Conservation (phyloP, 1,140 invertebrate genomes). For the Nasonia vitripennis region DNA sequence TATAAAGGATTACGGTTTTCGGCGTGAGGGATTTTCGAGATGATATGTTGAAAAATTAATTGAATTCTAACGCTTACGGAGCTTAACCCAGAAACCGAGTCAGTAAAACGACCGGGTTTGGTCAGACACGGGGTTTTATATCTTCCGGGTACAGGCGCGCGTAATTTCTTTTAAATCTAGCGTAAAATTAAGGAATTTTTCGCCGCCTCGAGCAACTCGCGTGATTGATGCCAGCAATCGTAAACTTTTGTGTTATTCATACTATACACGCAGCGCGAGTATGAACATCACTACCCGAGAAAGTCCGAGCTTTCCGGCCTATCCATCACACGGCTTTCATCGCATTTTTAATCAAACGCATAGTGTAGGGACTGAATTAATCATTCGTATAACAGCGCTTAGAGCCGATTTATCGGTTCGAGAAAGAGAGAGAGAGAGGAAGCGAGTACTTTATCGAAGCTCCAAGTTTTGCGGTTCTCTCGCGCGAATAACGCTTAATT, state of each 20-base stretch:
- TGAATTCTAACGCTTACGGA: no score
- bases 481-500: conserved; percentile 20
- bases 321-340: not conserved
- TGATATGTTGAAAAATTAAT: no score
- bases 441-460: not conserved
- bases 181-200: not conserved
- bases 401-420: conserved; percentile 5
- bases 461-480: conserved; percentile 9
- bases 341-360: not conserved
- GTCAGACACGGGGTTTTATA: not conserved
- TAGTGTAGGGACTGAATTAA: not conserved
- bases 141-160: not conserved
- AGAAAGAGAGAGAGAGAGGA: not conserved
- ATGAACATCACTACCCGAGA: no score
- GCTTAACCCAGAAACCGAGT: no score
- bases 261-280: not conserved
- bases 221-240: not conserved
- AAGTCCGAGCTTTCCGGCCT: no score
- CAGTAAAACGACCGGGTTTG: not conserved
- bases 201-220: not conserved
- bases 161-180: not conserved
- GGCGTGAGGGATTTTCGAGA: no score
- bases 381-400: not conserved
- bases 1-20: not conserved
- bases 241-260: not conserved